Evolutionary conservation across 2,888 invertebrate genomes (phyloP).

Genomic region (Pemphredon lugubris): DNA sequence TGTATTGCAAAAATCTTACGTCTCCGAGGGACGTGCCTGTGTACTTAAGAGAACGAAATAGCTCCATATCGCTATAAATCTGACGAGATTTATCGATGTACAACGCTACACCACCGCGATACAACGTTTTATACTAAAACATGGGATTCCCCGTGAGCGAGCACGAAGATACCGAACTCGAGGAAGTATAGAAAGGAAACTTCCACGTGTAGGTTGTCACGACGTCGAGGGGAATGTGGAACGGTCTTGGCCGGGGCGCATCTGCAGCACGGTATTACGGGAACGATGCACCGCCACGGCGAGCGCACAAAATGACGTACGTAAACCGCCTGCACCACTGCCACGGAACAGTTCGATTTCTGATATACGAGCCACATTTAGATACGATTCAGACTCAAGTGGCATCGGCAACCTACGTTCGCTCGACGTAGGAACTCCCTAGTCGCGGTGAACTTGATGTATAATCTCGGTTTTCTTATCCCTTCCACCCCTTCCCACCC

Average conservation of each 20-base stretch:
- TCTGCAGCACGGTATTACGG: conserved; percentile 48
- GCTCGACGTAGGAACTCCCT: conserved; percentile 21
- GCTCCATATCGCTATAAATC: conserved; percentile 43
- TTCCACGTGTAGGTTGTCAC: conserved; percentile 56
- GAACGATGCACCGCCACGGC: conserved; percentile 29
- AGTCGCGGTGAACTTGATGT: conserved; percentile 59
- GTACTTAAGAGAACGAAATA: conserved; percentile 50
- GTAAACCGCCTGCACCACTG: conserved; percentile 43
- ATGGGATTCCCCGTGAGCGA: conserved; percentile 18
- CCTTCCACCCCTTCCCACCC: conserved; percentile 16
- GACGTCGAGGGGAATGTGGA: conserved; percentile 43
- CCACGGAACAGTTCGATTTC: conserved; percentile 61
- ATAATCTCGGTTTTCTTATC: conserved; percentile 54
- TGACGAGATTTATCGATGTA: conserved; percentile 36
- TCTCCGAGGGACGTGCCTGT: conserved; percentile 15
- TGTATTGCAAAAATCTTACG: conserved; percentile 19
- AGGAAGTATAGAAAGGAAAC: conserved; percentile 47
- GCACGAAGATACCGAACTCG: background rate
- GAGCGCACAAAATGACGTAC: conserved; percentile 57
- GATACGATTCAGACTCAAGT: conserved; percentile 63
- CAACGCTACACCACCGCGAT: conserved; percentile 22
- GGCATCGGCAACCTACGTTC: conserved; percentile 48
- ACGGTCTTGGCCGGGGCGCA: conserved; percentile 32
- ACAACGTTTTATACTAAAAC: conserved; percentile 39
- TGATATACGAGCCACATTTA: conserved; percentile 66